phyloP scores from a whole-genome alignment of 2,888 invertebrate genomes.

The Aspidapion aeneum region DNA sequence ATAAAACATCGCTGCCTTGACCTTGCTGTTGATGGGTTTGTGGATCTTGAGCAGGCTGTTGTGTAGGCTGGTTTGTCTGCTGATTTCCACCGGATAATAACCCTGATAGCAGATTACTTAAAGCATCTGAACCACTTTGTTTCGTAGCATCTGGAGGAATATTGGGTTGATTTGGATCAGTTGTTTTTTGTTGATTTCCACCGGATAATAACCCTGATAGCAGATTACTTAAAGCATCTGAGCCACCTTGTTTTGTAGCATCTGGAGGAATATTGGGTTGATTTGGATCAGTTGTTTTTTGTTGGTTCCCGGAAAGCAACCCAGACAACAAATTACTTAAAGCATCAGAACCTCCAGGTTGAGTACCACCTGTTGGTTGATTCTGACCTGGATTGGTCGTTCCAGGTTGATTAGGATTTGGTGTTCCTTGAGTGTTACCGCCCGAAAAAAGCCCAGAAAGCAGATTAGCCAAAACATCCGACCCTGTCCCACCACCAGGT shows the following conservation, averaged over 20 bases:
- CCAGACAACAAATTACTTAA: background rate
- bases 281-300: background rate
- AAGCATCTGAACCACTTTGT: slow-evolving; percentile 7
- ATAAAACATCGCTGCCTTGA: background rate
- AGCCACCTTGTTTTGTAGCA: background rate
- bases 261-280: background rate
- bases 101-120: slow-evolving; percentile 10
- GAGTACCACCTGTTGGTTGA: background rate
- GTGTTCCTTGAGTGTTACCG: slow-evolving; percentile 7
- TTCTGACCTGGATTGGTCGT: no score
- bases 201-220: background rate
- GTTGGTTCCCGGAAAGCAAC: background rate
- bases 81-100: slow-evolving; percentile 5
- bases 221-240: background rate
- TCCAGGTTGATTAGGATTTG: slow-evolving; percentile 8
- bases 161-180: background rate
- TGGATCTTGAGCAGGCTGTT: slow-evolving; percentile 5
- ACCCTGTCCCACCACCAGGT: slow-evolving; percentile 11
- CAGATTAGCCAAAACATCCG: slow-evolving; percentile 12
- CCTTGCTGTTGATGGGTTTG: slow-evolving; percentile 6
- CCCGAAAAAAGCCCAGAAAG: slow-evolving; percentile 25
- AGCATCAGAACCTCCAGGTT: background rate
- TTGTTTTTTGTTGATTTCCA: background rate
- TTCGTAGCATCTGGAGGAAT: background rate
- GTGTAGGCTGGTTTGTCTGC: slow-evolving; percentile 2